Percentiles rank a stretch among this genome's conserved stretches.
Conservation (phyloP, 2,113 vertebrate genomes). For the Saguinus midas region DNA sequence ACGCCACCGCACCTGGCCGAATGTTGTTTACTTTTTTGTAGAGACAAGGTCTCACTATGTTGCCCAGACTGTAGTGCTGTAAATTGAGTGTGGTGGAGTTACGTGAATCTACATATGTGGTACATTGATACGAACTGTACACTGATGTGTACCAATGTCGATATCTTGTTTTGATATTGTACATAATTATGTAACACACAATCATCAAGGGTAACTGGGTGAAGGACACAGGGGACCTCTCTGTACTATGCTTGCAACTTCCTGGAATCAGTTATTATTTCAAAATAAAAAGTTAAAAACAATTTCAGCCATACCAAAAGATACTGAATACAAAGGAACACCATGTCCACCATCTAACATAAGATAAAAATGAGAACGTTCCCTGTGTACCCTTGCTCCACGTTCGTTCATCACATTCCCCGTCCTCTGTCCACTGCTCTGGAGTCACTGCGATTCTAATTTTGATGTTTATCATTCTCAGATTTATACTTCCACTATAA, state of each 20-base stretch:
- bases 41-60: no score
- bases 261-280: not conserved
- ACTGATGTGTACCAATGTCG: no score
- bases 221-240: not conserved
- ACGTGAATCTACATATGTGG: not conserved
- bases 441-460: not conserved
- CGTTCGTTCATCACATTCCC: accelerated
- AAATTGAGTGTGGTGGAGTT: not conserved
- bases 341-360: not conserved
- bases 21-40: no score
- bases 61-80: no score
- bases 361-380: not conserved
- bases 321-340: not conserved
- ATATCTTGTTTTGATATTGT: not conserved
- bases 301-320: not conserved
- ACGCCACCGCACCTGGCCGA: no score
- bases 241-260: not conserved
- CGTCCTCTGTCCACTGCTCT: not conserved
- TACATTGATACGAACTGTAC: no score
- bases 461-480: not conserved
- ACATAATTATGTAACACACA: not conserved
- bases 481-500: not conserved
- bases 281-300: not conserved
- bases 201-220: not conserved
- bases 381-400: not conserved